phyloP scores from a whole-genome alignment of 2,888 invertebrate species.

The Metallyticus violacea region DNA sequence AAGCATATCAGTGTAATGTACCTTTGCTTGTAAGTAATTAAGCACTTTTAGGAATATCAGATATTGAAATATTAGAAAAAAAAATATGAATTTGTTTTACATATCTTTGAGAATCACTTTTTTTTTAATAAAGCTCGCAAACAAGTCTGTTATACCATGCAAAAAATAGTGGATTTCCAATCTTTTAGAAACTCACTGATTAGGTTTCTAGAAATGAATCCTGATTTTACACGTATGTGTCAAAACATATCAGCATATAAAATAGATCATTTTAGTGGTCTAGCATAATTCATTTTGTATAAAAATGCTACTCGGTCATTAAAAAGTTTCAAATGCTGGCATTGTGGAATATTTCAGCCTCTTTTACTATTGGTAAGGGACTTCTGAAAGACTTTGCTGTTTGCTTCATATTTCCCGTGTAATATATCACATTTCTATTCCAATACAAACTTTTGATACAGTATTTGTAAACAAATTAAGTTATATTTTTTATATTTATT shows the following conservation, averaged over 20 bases:
- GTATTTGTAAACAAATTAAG: background rate
- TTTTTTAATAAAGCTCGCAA: too few relatives aligned
- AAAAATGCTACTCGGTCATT: background rate
- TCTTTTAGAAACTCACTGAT: background rate
- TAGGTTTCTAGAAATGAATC: background rate
- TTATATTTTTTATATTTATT: background rate
- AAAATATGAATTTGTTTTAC: background rate
- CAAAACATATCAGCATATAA: background rate
- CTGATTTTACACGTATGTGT: background rate
- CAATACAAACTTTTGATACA: background rate
- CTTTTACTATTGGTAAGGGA: background rate
- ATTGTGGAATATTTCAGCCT: background rate
- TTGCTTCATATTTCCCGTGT: background rate
- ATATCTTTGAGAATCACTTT: background rate
- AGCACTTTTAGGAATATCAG: too few relatives aligned
- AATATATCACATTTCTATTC: background rate
- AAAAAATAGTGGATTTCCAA: background rate
- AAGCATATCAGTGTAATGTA: background rate
- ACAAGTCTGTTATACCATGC: background rate
- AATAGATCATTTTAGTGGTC: background rate
- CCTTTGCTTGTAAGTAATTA: background rate
- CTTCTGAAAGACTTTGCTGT: background rate
- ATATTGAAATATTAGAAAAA: background rate
- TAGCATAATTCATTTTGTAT: background rate
- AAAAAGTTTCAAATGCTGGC: background rate